These are phyloP conservation scores for Danio kyathit DNA, from an alignment of 2,797 vertebrate genomes.

Conservation along the genomic window DNA sequence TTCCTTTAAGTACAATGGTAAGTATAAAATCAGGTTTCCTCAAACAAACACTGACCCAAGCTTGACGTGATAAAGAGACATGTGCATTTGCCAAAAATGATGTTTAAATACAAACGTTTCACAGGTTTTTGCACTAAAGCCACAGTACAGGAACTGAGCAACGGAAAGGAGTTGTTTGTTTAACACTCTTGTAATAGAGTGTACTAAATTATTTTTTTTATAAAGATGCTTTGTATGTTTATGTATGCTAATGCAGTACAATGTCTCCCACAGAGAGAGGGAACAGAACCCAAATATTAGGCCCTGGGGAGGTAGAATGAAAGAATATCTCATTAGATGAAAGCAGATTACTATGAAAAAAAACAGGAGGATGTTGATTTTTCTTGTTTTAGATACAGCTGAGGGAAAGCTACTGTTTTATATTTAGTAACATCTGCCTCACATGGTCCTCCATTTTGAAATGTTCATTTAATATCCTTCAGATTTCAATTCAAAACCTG, in stretches of 20 bases:
- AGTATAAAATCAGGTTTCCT: slow-evolving; percentile 9
- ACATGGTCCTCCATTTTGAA: neutral
- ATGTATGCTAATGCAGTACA: slow-evolving; percentile 51
- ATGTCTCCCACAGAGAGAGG: slow-evolving; percentile 34
- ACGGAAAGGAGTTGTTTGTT: slow-evolving; percentile 13
- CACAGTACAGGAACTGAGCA: slow-evolving; percentile 27
- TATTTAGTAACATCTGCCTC: slow-evolving; percentile 23
- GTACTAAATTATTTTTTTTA: slow-evolving; percentile 26
- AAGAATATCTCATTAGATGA: slow-evolving; percentile 55
- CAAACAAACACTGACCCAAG: neutral
- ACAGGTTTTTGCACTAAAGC: slow-evolving; percentile 19
- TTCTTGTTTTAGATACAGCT: slow-evolving; percentile 32
- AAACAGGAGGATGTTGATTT: slow-evolving; percentile 34
- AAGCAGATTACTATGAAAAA: slow-evolving; percentile 42
- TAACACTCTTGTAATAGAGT: slow-evolving; percentile 44
- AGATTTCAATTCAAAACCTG: neutral
- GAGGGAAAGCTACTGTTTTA: slow-evolving; percentile 22
- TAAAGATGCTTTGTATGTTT: slow-evolving; percentile 25
- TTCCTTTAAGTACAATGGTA: neutral
- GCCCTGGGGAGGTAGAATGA: slow-evolving; percentile 42
- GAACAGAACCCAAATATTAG: slow-evolving; percentile 46
- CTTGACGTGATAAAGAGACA: neutral
- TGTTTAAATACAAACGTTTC: slow-evolving; percentile 26
- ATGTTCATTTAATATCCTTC: neutral
- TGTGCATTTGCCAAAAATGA: neutral